Percentiles rank a stretch among this genome's conserved stretches.
phyloP scores from a whole-genome alignment of 1,140 invertebrate species.

The Trachymyrmex cornetzi region DNA sequence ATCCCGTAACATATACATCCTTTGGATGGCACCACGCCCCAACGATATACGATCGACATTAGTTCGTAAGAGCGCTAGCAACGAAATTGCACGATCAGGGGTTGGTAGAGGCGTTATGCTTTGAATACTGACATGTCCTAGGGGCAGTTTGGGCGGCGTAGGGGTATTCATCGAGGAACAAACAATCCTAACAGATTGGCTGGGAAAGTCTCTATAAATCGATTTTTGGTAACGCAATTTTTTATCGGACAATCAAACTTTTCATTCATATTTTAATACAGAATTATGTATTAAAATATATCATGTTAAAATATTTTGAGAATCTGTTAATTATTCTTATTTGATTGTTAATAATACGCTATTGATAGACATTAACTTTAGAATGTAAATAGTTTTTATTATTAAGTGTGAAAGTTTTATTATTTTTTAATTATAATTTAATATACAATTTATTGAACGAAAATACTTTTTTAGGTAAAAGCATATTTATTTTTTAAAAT shows the following conservation, averaged over 20 bases:
- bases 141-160: slow-evolving; percentile 67
- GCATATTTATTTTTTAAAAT: not conserved
- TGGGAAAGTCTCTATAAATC: slow-evolving; percentile 75
- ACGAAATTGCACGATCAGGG: slow-evolving; percentile 77
- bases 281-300: not conserved
- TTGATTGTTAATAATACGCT: not conserved
- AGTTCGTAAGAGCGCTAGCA: slow-evolving; percentile 72
- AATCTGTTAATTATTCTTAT: slow-evolving; percentile 17
- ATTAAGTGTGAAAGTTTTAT: not conserved
- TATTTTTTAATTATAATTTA: slow-evolving; percentile 27
- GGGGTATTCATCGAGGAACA: slow-evolving; percentile 70
- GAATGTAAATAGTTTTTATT: not conserved
- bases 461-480: not conserved
- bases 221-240: slow-evolving; percentile 53
- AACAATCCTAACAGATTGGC: slow-evolving; percentile 77
- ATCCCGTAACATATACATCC: slow-evolving; percentile 38
- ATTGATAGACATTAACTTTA: not conserved
- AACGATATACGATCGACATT: slow-evolving; percentile 79
- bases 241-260: not conserved
- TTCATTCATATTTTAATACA: not conserved
- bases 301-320: not conserved
- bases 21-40: slow-evolving; percentile 70
- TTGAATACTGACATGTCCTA: slow-evolving; percentile 77
- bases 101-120: slow-evolving; percentile 76
- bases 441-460: slow-evolving; percentile 1